Evolutionary conservation across 2,888 invertebrate species (phyloP), one percentile per base, ranked within the genome.

Genomic region (Eucriotettix oculatus): DNA sequence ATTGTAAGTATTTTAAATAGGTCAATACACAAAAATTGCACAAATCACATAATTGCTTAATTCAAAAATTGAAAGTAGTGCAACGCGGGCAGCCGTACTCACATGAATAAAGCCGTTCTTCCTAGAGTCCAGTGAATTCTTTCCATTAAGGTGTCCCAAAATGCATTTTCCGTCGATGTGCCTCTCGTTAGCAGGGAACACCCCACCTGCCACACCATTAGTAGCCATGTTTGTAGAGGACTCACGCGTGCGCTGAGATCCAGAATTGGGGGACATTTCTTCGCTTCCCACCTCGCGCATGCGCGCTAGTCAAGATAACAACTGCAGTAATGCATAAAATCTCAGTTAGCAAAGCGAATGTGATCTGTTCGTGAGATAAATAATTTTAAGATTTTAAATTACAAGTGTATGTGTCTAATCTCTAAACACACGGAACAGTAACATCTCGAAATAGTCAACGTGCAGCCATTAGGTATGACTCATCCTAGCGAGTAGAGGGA

Each of bases 181-280:
- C 17, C 54, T 43, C 43, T 54, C 57, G n/a, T 44, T 16, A 11
- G 41, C 42, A 17, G 41, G 52, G 41, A 56, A 58, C 52, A 44
- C 17, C 29, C 42, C 11, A 54, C 59, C 56, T 59, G 59, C 59
- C 10, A 60, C 56, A 57, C 63, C 61, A 48, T 60, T 60, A 52
- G 59, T 57, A 58, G 63, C 63, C 63, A 63, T 63, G 57, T 62
- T 63, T 48, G 61, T 59, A 57, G 57, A 52, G 54, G 44, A 52
- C 43, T 43, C 56, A 61, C 63, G 60, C 58, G 62, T 60, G 58
- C 60, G 60, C 53, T 57, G 60, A 54, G 52, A 53, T 42, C 60
- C 55, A 54, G 62, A 58, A 57, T 60, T 60, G 58, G 62, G 60
- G 42, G 62, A 58, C 62, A 62, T 62, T 57, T 43, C 60, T 58